A percentile compares a stretch with the other conserved stretches of the same genome.
Evolutionary conservation across 2,888 invertebrate species (phyloP).

Genomic region (Scaptomyza tumidula): DNA sequence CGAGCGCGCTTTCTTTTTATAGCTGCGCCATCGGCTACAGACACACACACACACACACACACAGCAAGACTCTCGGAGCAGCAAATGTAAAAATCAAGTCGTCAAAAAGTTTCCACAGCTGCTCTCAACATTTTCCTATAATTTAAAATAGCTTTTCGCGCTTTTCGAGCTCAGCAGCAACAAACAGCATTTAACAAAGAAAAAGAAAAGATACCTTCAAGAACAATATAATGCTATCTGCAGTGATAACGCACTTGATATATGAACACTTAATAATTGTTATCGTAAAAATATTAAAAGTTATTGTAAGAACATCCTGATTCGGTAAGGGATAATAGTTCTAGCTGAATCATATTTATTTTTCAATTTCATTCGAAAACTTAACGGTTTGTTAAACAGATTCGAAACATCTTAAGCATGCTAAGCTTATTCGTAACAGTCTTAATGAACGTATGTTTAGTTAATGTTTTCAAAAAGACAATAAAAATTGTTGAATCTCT

Average conservation of each 20-base stretch:
- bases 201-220: background rate
- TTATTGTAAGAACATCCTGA: too few relatives aligned
- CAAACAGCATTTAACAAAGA: background rate
- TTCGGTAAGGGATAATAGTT: too few relatives aligned
- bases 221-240: conserved; percentile 28
- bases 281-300: too few relatives aligned
- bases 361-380: too few relatives aligned
- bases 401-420: too few relatives aligned
- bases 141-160: conserved; percentile 56
- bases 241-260: conserved; percentile 52
- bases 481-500: background rate
- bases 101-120: conserved; percentile 48
- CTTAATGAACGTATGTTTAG: too few relatives aligned
- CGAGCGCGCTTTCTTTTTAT: conserved; percentile 73
- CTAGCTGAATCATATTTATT: too few relatives aligned
- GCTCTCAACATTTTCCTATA: conserved; percentile 64
- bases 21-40: conserved; percentile 47
- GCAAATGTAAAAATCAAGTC: conserved; percentile 36
- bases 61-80: conserved; percentile 32
- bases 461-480: background rate
- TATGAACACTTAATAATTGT: too few relatives aligned
- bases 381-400: too few relatives aligned
- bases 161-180: conserved; percentile 9
- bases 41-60: conserved; percentile 4
- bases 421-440: too few relatives aligned